Base-by-base conservation (phyloP, 2,113 vertebrate genomes). In the Otus sunia region DNA sequence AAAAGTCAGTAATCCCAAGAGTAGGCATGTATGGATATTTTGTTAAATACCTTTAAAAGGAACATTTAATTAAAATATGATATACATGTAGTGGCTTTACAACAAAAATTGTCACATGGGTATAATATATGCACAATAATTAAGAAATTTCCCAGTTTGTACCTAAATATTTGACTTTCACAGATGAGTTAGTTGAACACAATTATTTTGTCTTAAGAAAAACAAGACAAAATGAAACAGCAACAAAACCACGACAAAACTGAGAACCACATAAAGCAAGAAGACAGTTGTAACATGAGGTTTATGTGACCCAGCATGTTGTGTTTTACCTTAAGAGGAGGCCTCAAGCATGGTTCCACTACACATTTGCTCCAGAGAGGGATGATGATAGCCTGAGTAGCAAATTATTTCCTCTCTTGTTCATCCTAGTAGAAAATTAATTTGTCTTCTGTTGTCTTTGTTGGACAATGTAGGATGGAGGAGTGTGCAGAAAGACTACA, bases 1-100 rank as follows among this genome's bases (percentile, higher is more conserved):
- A 96, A 94, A 97, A 97, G 25, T 89, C 63, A 93, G 59, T 80
- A 88, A 93, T 93, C 95, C 77, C 96, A 64, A 64, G 69, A 83
- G 74, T 11, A 91, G 32, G 6, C 29, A 75, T 41, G n/a, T 45
- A 89, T 88, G 45, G 76, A 59, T 84, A 80, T 80, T 58, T 72
- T 60, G 49, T 93, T 82, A 90, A 89, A 82, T 78, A 89, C 52
- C 19, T 94, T 81, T 41, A 72, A 89, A 90, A 94, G 26, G 62
- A 69, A 50, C 4, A 41, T 80, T 92, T 95, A 90, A 95, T 96
- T 94, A 94, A 97, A 92, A 84, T 41, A 55, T 32, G 2, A 37
- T 56, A 78, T 81, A 78, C 88, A 94, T 29, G 12, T 53, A 74
- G 12, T 37, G 18, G 5, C 5, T 94, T 83, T 86, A 50, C 11